Percentiles rank a stretch among this genome's conserved stretches.
Conservation (phyloP, 2,797 vertebrate species). For the Garrulus glandarius region DNA sequence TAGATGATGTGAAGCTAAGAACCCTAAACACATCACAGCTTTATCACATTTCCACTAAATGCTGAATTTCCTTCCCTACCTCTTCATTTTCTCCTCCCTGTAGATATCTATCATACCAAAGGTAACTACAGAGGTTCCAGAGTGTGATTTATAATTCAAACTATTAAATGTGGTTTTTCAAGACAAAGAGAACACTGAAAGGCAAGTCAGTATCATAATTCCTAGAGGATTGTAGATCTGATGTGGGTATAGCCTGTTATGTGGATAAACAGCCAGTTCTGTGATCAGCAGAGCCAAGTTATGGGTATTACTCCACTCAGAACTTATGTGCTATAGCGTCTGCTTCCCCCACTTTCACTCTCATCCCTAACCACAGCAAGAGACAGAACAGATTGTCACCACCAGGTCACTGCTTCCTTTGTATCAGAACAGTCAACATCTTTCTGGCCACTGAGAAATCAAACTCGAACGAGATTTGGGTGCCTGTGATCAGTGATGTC, state of each 20-base stretch:
- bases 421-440: rapidly evolving
- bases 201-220: not conserved
- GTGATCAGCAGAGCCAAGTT: not conserved
- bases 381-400: not conserved
- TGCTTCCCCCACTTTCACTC: not conserved
- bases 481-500: not conserved
- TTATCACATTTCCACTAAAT: not conserved
- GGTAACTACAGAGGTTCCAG: not conserved
- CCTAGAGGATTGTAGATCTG: not conserved
- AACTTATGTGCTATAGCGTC: rapidly evolving
- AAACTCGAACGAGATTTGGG: not conserved
- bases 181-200: not conserved
- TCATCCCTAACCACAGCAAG: not conserved
- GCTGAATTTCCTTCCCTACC: not conserved
- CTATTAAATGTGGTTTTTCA: not conserved
- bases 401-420: not conserved
- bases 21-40: not conserved
- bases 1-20: not conserved
- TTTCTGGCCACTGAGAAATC: not conserved
- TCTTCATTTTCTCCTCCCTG: not conserved
- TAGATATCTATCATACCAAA: not conserved
- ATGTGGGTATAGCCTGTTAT: not conserved
- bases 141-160: not conserved
- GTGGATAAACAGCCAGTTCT: not conserved
- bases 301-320: too few relatives aligned